Evolutionary conservation across 2,888 invertebrate species (phyloP), one percentile per base, ranked within the genome.

Genomic region (Nineta flava): DNA sequence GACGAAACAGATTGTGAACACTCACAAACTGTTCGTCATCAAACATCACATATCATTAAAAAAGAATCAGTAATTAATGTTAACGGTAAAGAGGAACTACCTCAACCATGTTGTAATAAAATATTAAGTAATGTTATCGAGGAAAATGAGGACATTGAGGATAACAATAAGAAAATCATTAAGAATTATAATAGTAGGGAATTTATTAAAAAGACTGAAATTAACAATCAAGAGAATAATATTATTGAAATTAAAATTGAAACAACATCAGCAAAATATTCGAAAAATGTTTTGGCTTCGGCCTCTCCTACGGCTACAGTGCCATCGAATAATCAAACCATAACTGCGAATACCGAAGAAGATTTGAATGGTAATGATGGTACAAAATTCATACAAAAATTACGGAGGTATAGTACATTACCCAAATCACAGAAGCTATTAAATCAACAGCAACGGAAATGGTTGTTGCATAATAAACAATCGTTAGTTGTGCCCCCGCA

Each of bases 51-150:
- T 21, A 19, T 21, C 26, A 44, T 62, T 59, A 64, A 74, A 60
- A 55, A 68, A 46, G 62, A 65, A 52, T 59, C 63, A 2, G 64
- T 68, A 61, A 70, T 75, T 17, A 73, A 70, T 19, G 79, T 79
- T 31, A 76, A 81, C 56, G 83, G 83, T 12, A 77, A 76, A 60
- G 84, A 83, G 62, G 85, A 84, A 66, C 64, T 82, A 56, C 82
- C 83, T 1, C 72, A 74, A 50, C 63, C 62, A 32, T 67, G 71
- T 56, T 26, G 26, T 26, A 26, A 26, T 26, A 67, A 69, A 21
- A 26, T 41, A 9, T 17, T 19, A 3, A 13, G 10, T 38, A 21
- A 47, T 26, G 49, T 26, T 38, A 15, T 13, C 9, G 32, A 32
- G 3, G 15, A 6, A 15, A 26, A 26, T 26, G 26, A 26, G 7